Conservation (phyloP, 2,888 invertebrate species). For the Melikaiella ostensackeni region DNA sequence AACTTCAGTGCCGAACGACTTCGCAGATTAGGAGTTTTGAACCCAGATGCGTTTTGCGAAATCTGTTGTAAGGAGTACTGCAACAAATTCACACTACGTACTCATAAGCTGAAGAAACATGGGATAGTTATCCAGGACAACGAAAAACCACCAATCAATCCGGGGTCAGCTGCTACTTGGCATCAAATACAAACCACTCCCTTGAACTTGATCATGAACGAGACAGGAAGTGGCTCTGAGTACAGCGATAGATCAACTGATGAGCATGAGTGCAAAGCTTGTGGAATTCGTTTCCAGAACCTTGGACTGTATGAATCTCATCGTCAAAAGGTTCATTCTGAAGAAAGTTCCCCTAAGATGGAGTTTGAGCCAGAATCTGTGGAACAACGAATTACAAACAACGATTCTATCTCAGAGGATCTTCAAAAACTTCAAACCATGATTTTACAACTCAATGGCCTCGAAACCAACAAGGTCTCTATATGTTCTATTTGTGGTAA, state of each 20-base stretch:
- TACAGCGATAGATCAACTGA: constrained; percentile 78
- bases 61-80: constrained; percentile 95
- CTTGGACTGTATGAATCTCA: constrained; percentile 69
- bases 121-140: constrained; percentile 85
- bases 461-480: constrained; percentile 81
- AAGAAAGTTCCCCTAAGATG: constrained; percentile 63
- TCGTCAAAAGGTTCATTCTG: constrained; percentile 70
- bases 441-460: constrained; percentile 91
- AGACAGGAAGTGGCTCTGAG: constrained; percentile 78
- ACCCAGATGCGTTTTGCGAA: constrained; percentile 95
- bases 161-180: constrained; percentile 68
- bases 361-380: constrained; percentile 72
- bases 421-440: constrained; percentile 93
- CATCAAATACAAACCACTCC: constrained; percentile 86
- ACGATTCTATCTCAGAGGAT: constrained; percentile 87
- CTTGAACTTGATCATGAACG: constrained; percentile 86
- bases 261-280: constrained; percentile 78
- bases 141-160: constrained; percentile 78
- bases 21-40: constrained; percentile 87
- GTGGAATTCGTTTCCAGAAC: constrained; percentile 79
- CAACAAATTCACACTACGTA: constrained; percentile 94
- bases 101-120: constrained; percentile 96
- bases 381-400: constrained; percentile 76
- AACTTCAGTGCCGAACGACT: constrained; percentile 87
- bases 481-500: constrained; percentile 85